Evolutionary conservation across 2,113 vertebrate genomes (phyloP).

Genomic region (Otus sunia): DNA sequence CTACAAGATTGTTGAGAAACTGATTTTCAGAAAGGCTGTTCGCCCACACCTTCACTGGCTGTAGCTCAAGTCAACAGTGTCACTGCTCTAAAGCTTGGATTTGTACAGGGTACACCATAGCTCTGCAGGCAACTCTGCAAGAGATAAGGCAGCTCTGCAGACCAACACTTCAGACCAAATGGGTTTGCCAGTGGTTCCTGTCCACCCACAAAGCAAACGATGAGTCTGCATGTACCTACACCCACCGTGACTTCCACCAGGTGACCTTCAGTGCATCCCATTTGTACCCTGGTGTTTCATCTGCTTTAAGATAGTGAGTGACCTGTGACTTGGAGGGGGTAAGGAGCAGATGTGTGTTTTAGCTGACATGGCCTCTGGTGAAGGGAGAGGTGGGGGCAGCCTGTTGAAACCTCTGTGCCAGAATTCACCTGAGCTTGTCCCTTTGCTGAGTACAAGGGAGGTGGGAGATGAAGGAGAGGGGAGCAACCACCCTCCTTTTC

Average conservation of each 20-base stretch:
- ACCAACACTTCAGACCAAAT: not conserved
- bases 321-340: not conserved
- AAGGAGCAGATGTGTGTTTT: fast-evolving
- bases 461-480: not conserved
- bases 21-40: not conserved
- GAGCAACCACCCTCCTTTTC: not conserved
- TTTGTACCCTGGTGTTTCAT: not conserved
- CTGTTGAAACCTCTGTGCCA: not conserved
- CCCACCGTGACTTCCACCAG: not conserved
- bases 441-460: not conserved
- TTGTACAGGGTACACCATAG: not conserved
- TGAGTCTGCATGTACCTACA: fast-evolving
- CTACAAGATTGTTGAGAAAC: not conserved
- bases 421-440: not conserved
- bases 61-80: not conserved
- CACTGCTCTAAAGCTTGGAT: not conserved
- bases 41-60: not conserved
- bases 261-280: not conserved
- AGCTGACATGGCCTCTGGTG: not conserved
- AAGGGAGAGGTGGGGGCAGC: not conserved
- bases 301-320: not conserved
- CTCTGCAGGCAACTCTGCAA: not conserved
- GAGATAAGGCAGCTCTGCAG: not conserved
- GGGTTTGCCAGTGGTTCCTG: not conserved
- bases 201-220: not conserved